Conservation (phyloP, 1,140 invertebrate species). For the Nixonia krombeini region DNA sequence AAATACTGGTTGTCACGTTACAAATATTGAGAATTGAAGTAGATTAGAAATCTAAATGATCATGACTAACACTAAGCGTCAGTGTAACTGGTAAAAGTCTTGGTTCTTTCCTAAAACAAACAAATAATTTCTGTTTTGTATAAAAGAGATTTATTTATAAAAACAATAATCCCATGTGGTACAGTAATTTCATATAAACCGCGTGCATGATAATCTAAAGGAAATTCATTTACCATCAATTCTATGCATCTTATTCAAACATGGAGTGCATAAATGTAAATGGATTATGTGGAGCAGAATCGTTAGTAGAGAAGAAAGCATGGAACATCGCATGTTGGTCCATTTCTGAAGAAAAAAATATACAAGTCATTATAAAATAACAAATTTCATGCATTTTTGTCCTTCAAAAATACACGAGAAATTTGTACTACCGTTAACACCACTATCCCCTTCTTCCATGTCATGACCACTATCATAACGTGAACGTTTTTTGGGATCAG, state of each 20-base stretch:
- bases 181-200: too few relatives aligned
- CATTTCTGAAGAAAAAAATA: constrained; percentile 75
- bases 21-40: too few relatives aligned
- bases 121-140: too few relatives aligned
- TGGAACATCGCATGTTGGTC: constrained; percentile 86
- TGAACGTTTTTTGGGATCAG: constrained; percentile 91
- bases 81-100: too few relatives aligned
- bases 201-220: too few relatives aligned
- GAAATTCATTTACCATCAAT: too few relatives aligned
- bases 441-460: constrained; percentile 79
- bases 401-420: neutral
- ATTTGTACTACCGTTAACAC: constrained; percentile 60
- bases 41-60: too few relatives aligned
- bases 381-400: constrained; percentile 7
- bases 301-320: constrained; percentile 76
- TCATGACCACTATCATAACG: constrained; percentile 96
- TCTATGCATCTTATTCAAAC: constrained; percentile 17
- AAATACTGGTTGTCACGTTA: too few relatives aligned
- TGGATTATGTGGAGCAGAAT: constrained; percentile 3
- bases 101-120: too few relatives aligned
- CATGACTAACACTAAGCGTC: too few relatives aligned
- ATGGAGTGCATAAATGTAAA: constrained; percentile 2
- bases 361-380: constrained; percentile 27
- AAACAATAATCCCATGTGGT: too few relatives aligned
- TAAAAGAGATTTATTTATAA: too few relatives aligned